Conservation (phyloP, 2,888 invertebrate species). For the Sarcophaga variegata region DNA sequence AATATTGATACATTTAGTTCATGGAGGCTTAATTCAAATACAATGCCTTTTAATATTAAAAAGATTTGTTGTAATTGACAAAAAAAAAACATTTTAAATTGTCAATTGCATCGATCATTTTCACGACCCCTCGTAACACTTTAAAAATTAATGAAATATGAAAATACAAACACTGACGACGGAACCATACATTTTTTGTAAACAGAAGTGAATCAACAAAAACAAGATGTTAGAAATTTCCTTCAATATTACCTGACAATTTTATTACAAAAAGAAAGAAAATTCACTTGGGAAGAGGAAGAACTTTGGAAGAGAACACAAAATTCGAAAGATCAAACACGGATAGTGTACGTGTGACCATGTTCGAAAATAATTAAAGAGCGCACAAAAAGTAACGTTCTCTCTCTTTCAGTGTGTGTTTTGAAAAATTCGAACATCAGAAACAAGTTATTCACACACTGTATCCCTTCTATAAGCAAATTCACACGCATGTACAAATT, state of each 20-base stretch:
- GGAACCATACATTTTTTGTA: not conserved
- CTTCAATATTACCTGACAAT: constrained; percentile 19
- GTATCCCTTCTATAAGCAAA: not conserved
- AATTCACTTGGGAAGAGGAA: not conserved
- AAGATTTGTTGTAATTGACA: not conserved
- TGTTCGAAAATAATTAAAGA: constrained; percentile 23
- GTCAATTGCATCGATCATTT: constrained; percentile 19
- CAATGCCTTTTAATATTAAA: not conserved
- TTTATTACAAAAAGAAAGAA: constrained; percentile 27
- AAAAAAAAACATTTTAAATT: not conserved
- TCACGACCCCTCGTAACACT: constrained; percentile 17
- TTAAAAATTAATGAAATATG: constrained; percentile 7
- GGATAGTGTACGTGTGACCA: constrained; percentile 54
- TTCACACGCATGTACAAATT: not conserved
- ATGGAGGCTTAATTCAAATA: not conserved
- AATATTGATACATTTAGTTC: not conserved
- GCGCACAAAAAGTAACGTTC: not conserved
- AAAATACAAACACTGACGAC: not conserved
- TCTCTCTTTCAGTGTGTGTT: not conserved
- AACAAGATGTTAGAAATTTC: constrained; percentile 31
- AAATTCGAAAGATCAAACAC: constrained; percentile 47
- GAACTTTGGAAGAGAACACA: not conserved
- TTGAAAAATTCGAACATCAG: constrained; percentile 44
- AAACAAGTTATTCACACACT: constrained; percentile 26
- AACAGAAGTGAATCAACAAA: not conserved